Percentiles rank a stretch among this genome's conserved stretches.
Conservation (phyloP, 2,888 invertebrate genomes). For the Pollenia labialis region DNA sequence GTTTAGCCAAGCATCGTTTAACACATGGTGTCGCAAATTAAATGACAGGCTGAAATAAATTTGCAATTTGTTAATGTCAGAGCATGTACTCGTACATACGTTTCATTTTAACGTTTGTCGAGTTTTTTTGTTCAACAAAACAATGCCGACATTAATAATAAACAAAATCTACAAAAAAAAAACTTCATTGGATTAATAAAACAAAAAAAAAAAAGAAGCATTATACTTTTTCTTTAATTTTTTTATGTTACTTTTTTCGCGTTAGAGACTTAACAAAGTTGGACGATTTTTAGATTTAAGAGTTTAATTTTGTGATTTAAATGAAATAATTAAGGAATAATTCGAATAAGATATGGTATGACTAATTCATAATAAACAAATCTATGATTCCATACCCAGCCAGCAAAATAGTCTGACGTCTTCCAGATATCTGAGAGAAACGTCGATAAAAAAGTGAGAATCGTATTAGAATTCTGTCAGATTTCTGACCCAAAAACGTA, state of each 20-base stretch:
- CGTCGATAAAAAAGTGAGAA: too few relatives aligned
- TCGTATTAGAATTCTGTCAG: too few relatives aligned
- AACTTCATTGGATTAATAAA: slow-evolving; percentile 48
- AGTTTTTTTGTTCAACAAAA: slow-evolving; percentile 45
- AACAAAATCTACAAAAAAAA: slow-evolving; percentile 18
- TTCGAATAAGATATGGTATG: too few relatives aligned
- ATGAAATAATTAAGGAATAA: too few relatives aligned
- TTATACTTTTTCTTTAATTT: slow-evolving; percentile 17
- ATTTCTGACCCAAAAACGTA: too few relatives aligned
- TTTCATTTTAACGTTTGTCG: slow-evolving; percentile 13
- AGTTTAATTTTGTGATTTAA: too few relatives aligned
- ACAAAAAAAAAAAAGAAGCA: slow-evolving; percentile 32
- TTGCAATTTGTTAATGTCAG: slow-evolving; percentile 82
- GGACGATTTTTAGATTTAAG: too few relatives aligned
- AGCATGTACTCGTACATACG: slow-evolving; percentile 40
- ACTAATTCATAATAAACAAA: too few relatives aligned
- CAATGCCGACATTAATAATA: slow-evolving; percentile 37
- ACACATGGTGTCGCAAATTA: slow-evolving; percentile 73
- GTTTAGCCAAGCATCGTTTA: slow-evolving; percentile 73
- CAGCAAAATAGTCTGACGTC: too few relatives aligned
- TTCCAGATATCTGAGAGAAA: too few relatives aligned
- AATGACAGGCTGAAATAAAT: slow-evolving; percentile 80
- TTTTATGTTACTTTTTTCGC: slow-evolving; percentile 24
- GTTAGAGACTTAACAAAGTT: too few relatives aligned
- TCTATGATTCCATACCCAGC: too few relatives aligned